Evolutionary conservation across 2,113 vertebrate genomes (phyloP), one percentile per base, ranked within the genome.

Genomic region (Poecile atricapillus): DNA sequence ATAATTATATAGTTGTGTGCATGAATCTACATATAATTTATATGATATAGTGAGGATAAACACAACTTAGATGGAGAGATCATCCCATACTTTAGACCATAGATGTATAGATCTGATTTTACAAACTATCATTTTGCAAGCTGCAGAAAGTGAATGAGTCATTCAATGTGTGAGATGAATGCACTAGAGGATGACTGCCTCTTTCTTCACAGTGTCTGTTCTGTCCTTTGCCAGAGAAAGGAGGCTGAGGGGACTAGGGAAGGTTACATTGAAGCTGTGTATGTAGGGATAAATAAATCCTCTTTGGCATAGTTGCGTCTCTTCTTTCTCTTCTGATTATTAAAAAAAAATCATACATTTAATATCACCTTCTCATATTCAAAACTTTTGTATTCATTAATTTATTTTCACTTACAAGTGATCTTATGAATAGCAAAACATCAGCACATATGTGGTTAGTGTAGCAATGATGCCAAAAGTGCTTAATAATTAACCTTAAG

Each of bases 401-500:
- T 77, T 70, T 84, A 52, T 68, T 96, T 94, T 90, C 41, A 52
- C 10, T 56, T 90, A 16, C 13, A 83, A 55, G 27, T n/a, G 18
- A 58, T 81, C 41, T 90, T 59, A 62, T 35, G 94, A 94, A 93
- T 46, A 83, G 50, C 67, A 22, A 80, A 90, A 97, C 83, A 90
- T 81, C 91, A 83, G 56, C 49, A 44, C 67, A 86, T 67, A 53
- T 86, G 55, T 88, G 80, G 7, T 62, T 86, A 94, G 63, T 47
- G 15, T 53, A 83, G 33, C 39, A 93, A 43, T 31, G 22, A 92
- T 93, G 14, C 30, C 88, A 56, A 62, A 93, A 96, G 58, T 95
- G 84, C 89, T 98, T 95, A 98, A 98, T 98, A 98, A 99, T 99
- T 98, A 99, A 98, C 98, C 97, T 98, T 97, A 97, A 96, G 83